A percentile compares a stretch with the other conserved stretches of the same genome.
These are phyloP conservation scores for Dromius quadrimaculatus DNA, from an alignment of 2,888 invertebrate genomes.

Conservation along the genomic window DNA sequence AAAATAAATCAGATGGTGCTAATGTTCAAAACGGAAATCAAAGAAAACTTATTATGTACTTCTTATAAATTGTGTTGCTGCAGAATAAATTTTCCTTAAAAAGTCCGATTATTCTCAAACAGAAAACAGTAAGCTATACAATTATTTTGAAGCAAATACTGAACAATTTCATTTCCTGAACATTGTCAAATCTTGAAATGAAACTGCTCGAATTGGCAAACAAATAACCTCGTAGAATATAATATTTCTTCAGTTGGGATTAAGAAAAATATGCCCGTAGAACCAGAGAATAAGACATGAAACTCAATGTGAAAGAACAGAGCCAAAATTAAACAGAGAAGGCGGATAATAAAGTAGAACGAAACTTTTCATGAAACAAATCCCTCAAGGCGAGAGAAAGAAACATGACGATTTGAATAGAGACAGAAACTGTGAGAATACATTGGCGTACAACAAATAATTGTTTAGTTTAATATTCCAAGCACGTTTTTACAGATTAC, in stretches of 20 bases:
- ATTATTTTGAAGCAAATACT: too few relatives aligned
- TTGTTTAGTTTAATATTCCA: slow-evolving; percentile 19
- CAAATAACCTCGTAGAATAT: not conserved
- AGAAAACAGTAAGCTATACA: too few relatives aligned
- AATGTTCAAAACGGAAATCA: too few relatives aligned
- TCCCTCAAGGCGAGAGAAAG: slow-evolving; percentile 22
- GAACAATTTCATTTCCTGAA: too few relatives aligned
- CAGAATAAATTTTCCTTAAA: too few relatives aligned
- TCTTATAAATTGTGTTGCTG: too few relatives aligned
- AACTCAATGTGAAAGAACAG: not conserved
- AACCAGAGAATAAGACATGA: slow-evolving; percentile 42
- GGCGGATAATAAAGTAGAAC: slow-evolving; percentile 47
- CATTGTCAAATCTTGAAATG: too few relatives aligned
- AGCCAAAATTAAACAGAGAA: slow-evolving; percentile 44
- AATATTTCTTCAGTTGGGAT: slow-evolving; percentile 41
- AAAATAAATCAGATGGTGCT: too few relatives aligned
- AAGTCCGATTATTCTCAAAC: too few relatives aligned
- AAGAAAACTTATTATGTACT: too few relatives aligned
- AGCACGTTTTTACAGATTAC: slow-evolving; percentile 16
- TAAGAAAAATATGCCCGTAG: slow-evolving; percentile 37
- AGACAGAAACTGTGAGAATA: not conserved
- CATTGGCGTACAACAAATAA: slow-evolving; percentile 17
- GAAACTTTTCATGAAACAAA: slow-evolving; percentile 46
- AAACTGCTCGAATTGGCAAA: too few relatives aligned
- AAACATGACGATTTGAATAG: not conserved